A percentile compares a stretch with the other conserved stretches of the same genome.
These are phyloP conservation scores for Virgularia gustaviana DNA, from an alignment of 92 coral and sea anemone species.

Conservation along the genomic window DNA sequence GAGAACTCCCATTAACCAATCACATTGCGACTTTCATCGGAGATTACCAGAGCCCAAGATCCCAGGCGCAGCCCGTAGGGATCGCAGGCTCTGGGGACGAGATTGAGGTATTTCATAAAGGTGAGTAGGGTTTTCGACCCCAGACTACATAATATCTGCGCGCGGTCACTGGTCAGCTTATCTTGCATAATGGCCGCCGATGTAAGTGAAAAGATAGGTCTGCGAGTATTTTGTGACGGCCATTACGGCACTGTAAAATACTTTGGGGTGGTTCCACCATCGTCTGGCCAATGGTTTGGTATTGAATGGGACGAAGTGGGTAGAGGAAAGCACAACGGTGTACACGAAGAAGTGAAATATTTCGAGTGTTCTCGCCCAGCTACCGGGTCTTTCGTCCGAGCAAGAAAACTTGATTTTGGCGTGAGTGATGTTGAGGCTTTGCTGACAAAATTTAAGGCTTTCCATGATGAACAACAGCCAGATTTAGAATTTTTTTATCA, in stretches of 20 bases:
- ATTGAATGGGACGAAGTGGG: constrained; percentile 86
- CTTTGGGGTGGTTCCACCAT: constrained; percentile 80
- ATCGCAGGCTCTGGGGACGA: too few species aligned
- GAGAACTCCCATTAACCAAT: too few species aligned
- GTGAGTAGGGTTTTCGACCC: background rate
- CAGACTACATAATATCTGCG: background rate
- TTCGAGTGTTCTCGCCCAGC: constrained; percentile 64
- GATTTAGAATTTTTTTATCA: constrained; percentile 59
- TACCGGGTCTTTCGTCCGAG: constrained; percentile 81
- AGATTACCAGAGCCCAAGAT: too few species aligned
- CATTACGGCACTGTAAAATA: constrained; percentile 71
- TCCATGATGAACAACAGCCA: constrained; percentile 56
- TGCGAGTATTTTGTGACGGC: constrained; percentile 73
- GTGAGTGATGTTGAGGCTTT: constrained; percentile 66
- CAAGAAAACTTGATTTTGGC: constrained; percentile 86
- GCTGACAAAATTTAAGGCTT: constrained; percentile 33
- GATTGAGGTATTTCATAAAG: too few species aligned
- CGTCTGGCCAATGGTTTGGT: constrained; percentile 89
- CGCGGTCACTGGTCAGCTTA: too few species aligned
- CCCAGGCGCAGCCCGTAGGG: too few species aligned
- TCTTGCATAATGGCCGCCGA: constrained; percentile 63
- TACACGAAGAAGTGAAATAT: constrained; percentile 75
- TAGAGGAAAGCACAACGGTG: constrained; percentile 92
- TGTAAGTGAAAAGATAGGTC: constrained; percentile 54
- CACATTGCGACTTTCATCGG: too few species aligned